Evolutionary conservation across 2,113 vertebrate species (phyloP).

Genomic region (Bufo gargarizans): DNA sequence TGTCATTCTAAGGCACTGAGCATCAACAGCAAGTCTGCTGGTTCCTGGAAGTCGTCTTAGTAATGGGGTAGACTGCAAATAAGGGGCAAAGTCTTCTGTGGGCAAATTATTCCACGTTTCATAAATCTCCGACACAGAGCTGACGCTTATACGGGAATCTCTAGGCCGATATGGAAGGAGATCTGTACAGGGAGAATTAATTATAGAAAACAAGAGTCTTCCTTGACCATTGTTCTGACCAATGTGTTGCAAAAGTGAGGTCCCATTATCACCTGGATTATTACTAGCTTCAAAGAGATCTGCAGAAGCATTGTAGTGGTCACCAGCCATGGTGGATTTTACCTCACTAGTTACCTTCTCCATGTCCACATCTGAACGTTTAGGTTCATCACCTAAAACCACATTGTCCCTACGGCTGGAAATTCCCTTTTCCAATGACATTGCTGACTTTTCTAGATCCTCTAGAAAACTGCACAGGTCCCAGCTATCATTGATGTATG

Average conservation of each 20-base stretch:
- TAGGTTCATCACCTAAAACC: background rate
- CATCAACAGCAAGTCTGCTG: conserved; percentile 44
- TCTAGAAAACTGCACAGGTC: background rate
- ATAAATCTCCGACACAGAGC: conserved; percentile 34
- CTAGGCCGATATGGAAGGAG: background rate
- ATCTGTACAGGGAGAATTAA: background rate
- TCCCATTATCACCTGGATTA: conserved; percentile 61
- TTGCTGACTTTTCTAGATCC: background rate
- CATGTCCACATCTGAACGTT: background rate
- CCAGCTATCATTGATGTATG: background rate
- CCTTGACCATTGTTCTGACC: background rate
- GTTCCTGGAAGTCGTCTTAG: conserved; percentile 61
- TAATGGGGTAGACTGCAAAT: conserved; percentile 80
- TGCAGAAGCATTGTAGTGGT: conserved; percentile 74
- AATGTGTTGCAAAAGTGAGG: conserved; percentile 25
- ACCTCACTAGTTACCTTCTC: background rate
- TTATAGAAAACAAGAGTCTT: background rate
- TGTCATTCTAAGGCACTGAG: conserved; percentile 53
- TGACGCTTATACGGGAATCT: conserved; percentile 57
- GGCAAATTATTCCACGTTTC: conserved; percentile 34
- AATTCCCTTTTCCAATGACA: background rate
- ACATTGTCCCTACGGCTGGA: too few species aligned
- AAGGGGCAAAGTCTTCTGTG: conserved; percentile 71
- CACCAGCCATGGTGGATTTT: background rate
- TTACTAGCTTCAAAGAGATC: conserved; percentile 77